Percentiles rank a stretch among this genome's conserved stretches.
These are phyloP conservation scores for Paralvinella palmiformis DNA, from an alignment of 1,140 invertebrate species.

Conservation along the genomic window DNA sequence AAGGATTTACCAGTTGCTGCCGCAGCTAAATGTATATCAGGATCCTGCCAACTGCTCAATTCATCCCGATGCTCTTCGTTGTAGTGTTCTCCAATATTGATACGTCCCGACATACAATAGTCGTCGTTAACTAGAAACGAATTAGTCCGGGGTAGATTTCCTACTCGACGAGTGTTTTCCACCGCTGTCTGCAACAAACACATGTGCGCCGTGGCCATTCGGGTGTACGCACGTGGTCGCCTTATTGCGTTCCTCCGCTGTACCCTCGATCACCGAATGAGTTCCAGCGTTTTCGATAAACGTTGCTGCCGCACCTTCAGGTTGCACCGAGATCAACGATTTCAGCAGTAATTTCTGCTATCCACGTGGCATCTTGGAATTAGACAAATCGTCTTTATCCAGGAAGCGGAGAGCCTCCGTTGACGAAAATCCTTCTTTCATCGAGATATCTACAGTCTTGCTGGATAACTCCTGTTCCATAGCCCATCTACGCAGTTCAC, in stretches of 20 bases:
- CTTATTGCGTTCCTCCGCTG: neutral
- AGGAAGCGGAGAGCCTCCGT: neutral
- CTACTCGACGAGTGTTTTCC: neutral
- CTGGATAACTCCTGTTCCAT: too few species aligned
- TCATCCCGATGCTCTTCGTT: neutral
- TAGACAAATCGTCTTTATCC: neutral
- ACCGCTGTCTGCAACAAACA: neutral
- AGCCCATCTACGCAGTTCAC: too few species aligned
- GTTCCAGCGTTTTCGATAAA: neutral
- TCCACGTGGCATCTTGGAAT: neutral
- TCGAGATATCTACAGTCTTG: too few species aligned
- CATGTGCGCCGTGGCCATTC: neutral
- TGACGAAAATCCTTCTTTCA: neutral
- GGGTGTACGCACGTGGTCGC: neutral
- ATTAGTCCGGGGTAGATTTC: neutral
- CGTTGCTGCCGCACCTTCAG: neutral
- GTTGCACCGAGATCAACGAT: neutral
- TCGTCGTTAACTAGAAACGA: too few species aligned
- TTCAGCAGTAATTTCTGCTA: neutral
- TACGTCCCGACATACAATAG: too few species aligned
- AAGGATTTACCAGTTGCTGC: constrained; percentile 2
- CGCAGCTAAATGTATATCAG: neutral
- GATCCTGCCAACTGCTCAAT: neutral
- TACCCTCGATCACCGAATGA: neutral
- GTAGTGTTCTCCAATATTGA: neutral